Evolutionary conservation across 1,140 invertebrate species (phyloP), one percentile per base, ranked within the genome.

Genomic region (Colletes gigas): DNA sequence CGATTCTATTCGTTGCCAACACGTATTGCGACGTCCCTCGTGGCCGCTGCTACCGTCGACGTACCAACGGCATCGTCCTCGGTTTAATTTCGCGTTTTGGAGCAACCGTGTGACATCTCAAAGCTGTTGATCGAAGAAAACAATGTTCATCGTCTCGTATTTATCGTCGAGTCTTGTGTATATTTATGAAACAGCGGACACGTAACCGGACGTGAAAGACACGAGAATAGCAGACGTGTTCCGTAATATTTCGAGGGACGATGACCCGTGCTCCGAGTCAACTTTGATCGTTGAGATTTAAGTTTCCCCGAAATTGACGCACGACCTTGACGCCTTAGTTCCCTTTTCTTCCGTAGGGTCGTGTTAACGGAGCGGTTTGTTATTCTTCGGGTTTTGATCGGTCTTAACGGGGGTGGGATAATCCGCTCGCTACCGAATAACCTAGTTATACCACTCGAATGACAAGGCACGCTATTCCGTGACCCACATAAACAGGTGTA

Each of bases 401-500:
- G 19, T 10, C 1, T 1, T 4, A 21, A 57, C 6, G 4, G n/a
- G 47, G 30, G 30, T 70, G n/a, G 14, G n/a, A 15, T 59, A 4
- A 5, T n/a, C 39, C 54, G 5, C 50, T 4, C 52, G 30, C 59
- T n/a, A 63, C 41, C 68, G 72, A 44, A 54, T 81, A 81, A 81
- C 79, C 79, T 41, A 81, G 73, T 76, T 81, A 30, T 30, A 59
- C 54, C 68, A 63, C 30, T 63, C 55, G 57, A 70, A 52, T 65
- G 59, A 77, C 19, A 55, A 68, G 66, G 41, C 66, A 44, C 50
- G 30, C 57, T 81, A 79, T 39, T 15, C 30, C 57, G 59, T 67
- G 79, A 81, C 79, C 79, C 65, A 81, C 65, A 66, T 77, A 41
- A 77, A 59, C 66, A 50, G 30, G 50, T 65, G 55, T 59, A 81